Evolutionary conservation across 2,888 invertebrate genomes (phyloP).

Genomic region (Emmelina monodactyla): DNA sequence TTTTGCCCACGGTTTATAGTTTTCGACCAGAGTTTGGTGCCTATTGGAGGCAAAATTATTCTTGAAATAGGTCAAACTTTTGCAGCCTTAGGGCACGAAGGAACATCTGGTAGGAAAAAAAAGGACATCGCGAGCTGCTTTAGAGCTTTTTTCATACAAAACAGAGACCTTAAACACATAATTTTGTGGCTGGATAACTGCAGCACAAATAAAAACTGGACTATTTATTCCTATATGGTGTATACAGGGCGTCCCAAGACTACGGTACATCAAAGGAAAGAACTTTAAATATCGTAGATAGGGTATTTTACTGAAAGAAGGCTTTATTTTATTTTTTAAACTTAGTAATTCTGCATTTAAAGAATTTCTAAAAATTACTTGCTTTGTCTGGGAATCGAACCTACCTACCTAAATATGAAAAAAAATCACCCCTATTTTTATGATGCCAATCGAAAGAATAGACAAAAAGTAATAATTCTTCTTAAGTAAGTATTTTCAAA

Average conservation of each 20-base stretch:
- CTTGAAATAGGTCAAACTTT: background rate
- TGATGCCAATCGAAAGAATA: too few relatives aligned
- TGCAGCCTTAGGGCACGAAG: conserved; percentile 3
- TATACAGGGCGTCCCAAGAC: too few relatives aligned
- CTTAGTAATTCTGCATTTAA: too few relatives aligned
- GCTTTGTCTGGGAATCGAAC: too few relatives aligned
- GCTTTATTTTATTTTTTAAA: too few relatives aligned
- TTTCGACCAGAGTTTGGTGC: conserved; percentile 11
- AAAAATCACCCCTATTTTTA: too few relatives aligned
- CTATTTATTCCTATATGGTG: conserved; percentile 15
- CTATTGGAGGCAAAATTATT: conserved; percentile 5
- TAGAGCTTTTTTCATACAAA: conserved; percentile 13
- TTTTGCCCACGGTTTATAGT: conserved; percentile 16
- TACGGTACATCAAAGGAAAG: too few relatives aligned
- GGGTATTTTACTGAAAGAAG: too few relatives aligned
- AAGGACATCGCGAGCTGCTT: conserved; percentile 16
- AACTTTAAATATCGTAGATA: too few relatives aligned
- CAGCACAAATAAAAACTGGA: conserved; percentile 18
- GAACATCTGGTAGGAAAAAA: conserved; percentile 12
- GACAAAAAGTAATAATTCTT: too few relatives aligned
- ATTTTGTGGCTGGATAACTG: conserved; percentile 18
- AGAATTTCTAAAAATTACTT: background rate
- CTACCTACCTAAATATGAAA: too few relatives aligned
- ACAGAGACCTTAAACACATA: conserved; percentile 11
- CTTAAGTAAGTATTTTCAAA: too few relatives aligned